These are phyloP conservation scores for Empis stercorea DNA, from an alignment of 2,888 invertebrate species.

Conservation along the genomic window DNA sequence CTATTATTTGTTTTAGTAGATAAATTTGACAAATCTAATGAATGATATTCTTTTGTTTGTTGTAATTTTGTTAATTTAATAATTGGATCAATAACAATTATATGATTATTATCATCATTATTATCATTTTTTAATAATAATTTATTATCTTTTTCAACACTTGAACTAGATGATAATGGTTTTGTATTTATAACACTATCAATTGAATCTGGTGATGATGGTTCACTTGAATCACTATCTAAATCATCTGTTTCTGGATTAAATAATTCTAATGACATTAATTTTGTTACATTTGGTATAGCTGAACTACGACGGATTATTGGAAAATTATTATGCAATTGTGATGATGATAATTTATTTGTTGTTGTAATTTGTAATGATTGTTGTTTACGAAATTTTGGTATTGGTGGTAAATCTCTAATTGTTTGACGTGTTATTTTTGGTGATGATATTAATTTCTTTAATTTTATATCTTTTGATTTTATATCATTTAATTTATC, in stretches of 20 bases:
- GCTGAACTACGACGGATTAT: conserved; percentile 56
- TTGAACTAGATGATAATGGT: conserved; percentile 20
- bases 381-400: conserved; percentile 39
- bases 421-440: conserved; percentile 49
- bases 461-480: conserved; percentile 32
- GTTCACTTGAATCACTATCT: conserved; percentile 76
- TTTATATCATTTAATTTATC: conserved; percentile 10
- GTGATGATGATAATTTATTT: conserved; percentile 29
- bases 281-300: conserved; percentile 54
- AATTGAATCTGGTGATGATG: conserved; percentile 72
- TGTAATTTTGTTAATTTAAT: background rate
- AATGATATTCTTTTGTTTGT: background rate
- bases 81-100: background rate
- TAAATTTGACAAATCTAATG: background rate
- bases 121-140: conserved; percentile 3
- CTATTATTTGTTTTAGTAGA: background rate
- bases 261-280: conserved; percentile 70
- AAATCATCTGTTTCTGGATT: conserved; percentile 85
- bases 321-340: conserved; percentile 53
- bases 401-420: conserved; percentile 48
- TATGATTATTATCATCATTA: conserved; percentile 1
- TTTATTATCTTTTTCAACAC: conserved; percentile 6
- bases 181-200: conserved; percentile 78
- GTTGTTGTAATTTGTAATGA: conserved; percentile 20
- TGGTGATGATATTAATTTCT: conserved; percentile 7